A percentile compares a stretch with the other conserved stretches of the same genome.
Conservation (phyloP, 1,140 invertebrate genomes). For the Globodera rostochiensis region DNA sequence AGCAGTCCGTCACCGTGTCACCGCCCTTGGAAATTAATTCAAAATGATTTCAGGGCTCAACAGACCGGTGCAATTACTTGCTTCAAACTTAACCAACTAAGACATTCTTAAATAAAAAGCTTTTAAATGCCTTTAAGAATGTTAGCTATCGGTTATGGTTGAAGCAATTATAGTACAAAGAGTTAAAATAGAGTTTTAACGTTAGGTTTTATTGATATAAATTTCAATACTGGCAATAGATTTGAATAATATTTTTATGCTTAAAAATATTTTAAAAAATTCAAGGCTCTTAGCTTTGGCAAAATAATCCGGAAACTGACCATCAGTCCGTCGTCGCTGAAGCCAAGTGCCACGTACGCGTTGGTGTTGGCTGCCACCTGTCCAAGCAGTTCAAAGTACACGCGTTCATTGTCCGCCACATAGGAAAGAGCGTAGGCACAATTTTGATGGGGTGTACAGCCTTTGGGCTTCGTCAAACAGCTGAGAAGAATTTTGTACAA, state of each 20-base stretch:
- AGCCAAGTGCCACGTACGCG: conserved; percentile 31
- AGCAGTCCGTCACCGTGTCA: conserved; percentile 39
- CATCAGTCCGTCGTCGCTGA: conserved; percentile 26
- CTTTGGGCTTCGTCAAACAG: conserved; percentile 34
- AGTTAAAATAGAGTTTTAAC: too few species aligned
- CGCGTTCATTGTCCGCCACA: conserved; percentile 20
- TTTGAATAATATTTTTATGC: too few species aligned
- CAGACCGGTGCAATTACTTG: too few species aligned
- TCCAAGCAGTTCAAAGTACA: conserved; percentile 34
- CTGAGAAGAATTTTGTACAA: not conserved
- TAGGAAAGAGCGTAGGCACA: conserved; percentile 34
- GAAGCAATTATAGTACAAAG: too few species aligned
- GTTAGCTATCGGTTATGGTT: too few species aligned
- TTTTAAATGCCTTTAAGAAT: too few species aligned
- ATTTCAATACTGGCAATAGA: too few species aligned
- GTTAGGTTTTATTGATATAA: too few species aligned
- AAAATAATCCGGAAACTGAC: not conserved
- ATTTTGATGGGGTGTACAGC: conserved; percentile 28
- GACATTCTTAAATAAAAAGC: too few species aligned
- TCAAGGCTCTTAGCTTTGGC: not conserved
- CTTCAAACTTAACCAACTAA: too few species aligned
- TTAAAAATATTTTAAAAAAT: too few species aligned
- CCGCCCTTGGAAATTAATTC: conserved; percentile 5
- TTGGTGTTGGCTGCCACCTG: conserved; percentile 10
- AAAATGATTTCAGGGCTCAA: too few species aligned